Evolutionary conservation across 2,797 vertebrate species (phyloP), one percentile per base, ranked within the genome.

Genomic region (Fratercula arctica): DNA sequence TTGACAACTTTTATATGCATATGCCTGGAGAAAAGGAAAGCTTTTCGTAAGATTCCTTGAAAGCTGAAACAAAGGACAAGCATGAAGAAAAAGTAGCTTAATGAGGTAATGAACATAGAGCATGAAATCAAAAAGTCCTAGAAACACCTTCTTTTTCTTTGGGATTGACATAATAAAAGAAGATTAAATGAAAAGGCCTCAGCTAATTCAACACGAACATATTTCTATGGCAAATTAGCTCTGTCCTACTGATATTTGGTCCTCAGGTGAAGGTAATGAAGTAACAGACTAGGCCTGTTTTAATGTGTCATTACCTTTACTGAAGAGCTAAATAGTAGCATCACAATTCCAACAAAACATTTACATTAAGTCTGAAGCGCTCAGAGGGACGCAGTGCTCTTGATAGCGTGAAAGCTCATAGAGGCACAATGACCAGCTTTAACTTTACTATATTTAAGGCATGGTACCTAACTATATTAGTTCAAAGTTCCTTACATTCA

Each of bases 1-100:
- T 97, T 96, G 97, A 97, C 96, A 97, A 97, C 93, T 97, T 98
- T 90, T 97, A 82, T 96, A 97, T 93, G 90, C 88, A 77, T 87
- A 89, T n/a, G 84, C 64, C 84, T 82, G 85, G 46, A 97, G 89
- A 94, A 97, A 96, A 95, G 8, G 64, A 95, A 93, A 90, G 19
- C 20, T 93, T 93, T 93, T 80, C 10, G 21, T 51, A 77, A 70
- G 64, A 68, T 64, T 81, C 43, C 68, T 79, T 91, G 88, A 93
- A 75, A 94, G 39, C 85, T 39, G 56, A 90, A 91, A 97, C 63
- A 95, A 93, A 95, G 64, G 43, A 67, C 37, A 87, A 94, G 33
- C 6, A 28, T 6, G 11, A 53, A 93, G 43, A 70, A 93, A 77
- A 85, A 66, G 39, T 56, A 70, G 39, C 28, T 23, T 84, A 89